Conservation (phyloP, 1,140 invertebrate species). For the Asbolus verrucosus region DNA sequence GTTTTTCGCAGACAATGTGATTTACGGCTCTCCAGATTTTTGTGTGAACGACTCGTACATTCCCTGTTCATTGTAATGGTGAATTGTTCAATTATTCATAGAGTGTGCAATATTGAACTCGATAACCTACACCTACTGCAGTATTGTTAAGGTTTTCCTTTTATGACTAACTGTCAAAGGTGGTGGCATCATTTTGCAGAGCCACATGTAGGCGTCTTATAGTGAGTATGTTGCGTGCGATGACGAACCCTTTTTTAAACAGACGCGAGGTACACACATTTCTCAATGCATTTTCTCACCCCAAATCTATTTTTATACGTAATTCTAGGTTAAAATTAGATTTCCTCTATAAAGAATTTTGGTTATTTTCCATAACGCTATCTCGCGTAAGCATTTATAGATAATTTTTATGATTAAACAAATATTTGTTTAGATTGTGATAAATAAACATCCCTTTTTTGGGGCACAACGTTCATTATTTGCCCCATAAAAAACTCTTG, state of each 20-base stretch:
- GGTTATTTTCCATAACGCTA: neutral
- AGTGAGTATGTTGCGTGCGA: conserved; percentile 15
- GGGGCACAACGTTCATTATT: too few relatives aligned
- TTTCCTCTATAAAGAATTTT: conserved; percentile 2
- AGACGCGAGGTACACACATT: too few relatives aligned
- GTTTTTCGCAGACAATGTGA: conserved; percentile 18
- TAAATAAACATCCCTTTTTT: conserved; percentile 9
- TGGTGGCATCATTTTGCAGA: conserved; percentile 16
- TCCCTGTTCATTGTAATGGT: conserved; percentile 18
- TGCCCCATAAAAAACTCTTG: too few relatives aligned
- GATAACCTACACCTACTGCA: conserved; percentile 37
- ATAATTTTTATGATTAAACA: conserved; percentile 4
- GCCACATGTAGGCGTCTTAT: conserved; percentile 5
- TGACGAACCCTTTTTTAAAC: conserved; percentile 5
- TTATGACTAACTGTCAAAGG: conserved; percentile 32
- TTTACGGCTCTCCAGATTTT: conserved; percentile 4
- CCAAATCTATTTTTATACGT: conserved; percentile 9
- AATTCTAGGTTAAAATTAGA: conserved; percentile 13
- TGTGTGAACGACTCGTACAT: neutral
- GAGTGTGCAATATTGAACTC: conserved; percentile 31
- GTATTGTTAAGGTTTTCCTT: conserved; percentile 36
- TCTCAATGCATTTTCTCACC: conserved; percentile 13
- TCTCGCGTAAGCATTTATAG: neutral
- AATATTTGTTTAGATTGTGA: conserved; percentile 1
- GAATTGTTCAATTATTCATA: conserved; percentile 32